Evolutionary conservation across 2,113 vertebrate species (phyloP), one percentile per base, ranked within the genome.

Genomic region (Cavia porcellus): DNA sequence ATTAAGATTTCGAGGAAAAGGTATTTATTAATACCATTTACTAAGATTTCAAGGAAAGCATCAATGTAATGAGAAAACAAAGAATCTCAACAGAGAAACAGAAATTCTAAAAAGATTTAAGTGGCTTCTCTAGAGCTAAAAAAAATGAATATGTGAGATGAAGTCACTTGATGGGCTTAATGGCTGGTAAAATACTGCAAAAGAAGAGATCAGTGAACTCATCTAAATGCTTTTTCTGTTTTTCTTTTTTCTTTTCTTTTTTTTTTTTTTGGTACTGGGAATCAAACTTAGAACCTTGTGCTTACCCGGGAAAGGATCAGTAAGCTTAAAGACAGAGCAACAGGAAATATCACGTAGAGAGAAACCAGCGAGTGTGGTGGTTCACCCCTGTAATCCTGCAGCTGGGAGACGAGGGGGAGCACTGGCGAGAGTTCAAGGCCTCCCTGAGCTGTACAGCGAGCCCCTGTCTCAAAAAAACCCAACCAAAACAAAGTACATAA

Each of bases 11-110:
- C 5, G 10, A 50, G 50, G 50, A 38, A 38, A 38, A 38, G 38
- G 38, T 38, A 38, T 38, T 38, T 38, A 38, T 38, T 38, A 38
- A 38, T 38, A 38, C 38, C 38, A 38, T 38, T 38, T 38, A 38
- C 38, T 66, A 38, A 86, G 81, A 59, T 86, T 90, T 82, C 50
- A 87, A 93, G 45, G 82, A 77, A 95, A 93, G 50, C 11, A 55
- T 68, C 38, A 82, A 66, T 42, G 77, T 68, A 79, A 62, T 83
- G 77, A 91, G 19, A 68, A 35, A 90, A 52, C 47, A 86, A 25
- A 66, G 57, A 55, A 72, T 90, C 42, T 75, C 59, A 68, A 25
- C 5, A 88, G 13, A 95, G 50, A 95, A 87, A 91, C 13, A 6
- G 59, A 70, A 92, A 75, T 28, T 61, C 50, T 25, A 59, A 45